Conservation (phyloP, 2,797 vertebrate species). For the Falco concolor region DNA sequence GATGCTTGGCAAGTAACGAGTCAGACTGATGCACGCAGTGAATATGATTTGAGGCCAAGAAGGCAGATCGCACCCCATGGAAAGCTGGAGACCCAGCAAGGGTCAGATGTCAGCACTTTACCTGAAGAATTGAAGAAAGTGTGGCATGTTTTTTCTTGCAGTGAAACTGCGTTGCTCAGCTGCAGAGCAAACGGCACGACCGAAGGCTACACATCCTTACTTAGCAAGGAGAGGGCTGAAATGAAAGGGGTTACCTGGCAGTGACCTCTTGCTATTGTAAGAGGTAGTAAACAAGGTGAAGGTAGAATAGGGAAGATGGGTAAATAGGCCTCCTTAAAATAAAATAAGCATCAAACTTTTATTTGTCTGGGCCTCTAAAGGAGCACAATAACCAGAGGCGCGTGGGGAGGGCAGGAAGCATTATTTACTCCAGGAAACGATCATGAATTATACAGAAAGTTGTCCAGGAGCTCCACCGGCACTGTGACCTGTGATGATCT, state of each 20-base stretch:
- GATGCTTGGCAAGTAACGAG: background rate
- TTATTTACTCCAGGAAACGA: background rate
- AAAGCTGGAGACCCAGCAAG: background rate
- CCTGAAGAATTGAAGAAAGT: background rate
- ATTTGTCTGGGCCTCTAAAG: background rate
- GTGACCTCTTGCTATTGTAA: background rate
- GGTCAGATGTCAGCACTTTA: background rate
- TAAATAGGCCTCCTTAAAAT: background rate
- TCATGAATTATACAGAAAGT: background rate
- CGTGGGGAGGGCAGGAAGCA: background rate
- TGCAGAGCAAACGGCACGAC: background rate
- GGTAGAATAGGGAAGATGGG: background rate
- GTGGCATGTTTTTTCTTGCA: rapidly evolving
- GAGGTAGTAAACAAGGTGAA: background rate
- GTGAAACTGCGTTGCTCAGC: background rate
- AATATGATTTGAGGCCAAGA: background rate
- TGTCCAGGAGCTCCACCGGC: background rate
- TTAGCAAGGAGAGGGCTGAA: background rate
- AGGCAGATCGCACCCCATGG: background rate
- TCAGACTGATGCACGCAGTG: rapidly evolving
- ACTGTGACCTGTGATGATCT: background rate
- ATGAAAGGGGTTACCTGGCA: background rate
- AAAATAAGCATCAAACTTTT: background rate
- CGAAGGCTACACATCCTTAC: background rate
- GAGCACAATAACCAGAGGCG: background rate